phyloP scores from a whole-genome alignment of 2,113 vertebrate species.

The Fulmarus glacialis region DNA sequence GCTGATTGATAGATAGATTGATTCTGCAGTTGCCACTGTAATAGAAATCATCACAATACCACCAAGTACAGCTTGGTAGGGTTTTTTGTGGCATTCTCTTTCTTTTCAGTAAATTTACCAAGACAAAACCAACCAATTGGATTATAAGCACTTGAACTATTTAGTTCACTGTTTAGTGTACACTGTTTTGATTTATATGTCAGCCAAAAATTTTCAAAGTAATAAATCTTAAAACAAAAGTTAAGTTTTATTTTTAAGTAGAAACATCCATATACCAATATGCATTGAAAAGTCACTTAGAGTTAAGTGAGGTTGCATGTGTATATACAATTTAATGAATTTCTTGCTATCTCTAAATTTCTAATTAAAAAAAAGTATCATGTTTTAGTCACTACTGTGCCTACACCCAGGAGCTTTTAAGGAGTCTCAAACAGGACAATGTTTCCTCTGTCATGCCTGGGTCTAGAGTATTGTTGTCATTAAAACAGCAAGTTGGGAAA shows the following conservation, averaged over 20 bases:
- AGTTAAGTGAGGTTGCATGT: background rate
- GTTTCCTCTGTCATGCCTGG: background rate
- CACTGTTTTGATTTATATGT: background rate
- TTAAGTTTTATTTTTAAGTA: background rate
- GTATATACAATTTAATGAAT: background rate
- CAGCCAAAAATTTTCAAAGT: background rate
- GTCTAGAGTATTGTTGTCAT: background rate
- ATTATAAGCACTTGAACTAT: background rate
- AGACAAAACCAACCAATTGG: background rate
- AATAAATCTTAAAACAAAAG: background rate
- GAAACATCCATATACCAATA: background rate
- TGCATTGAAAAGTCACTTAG: background rate
- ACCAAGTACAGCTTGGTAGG: background rate
- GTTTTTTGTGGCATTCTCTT: background rate
- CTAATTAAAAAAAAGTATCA: background rate
- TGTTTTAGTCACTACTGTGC: background rate
- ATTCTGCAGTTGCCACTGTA: constrained; percentile 57
- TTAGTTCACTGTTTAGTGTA: background rate
- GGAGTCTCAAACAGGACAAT: background rate
- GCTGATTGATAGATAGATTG: constrained; percentile 23
- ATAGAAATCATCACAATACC: constrained; percentile 59
- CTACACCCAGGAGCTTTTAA: background rate
- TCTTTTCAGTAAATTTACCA: background rate
- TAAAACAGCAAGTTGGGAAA: background rate
- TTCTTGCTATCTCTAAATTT: background rate